phyloP scores from a whole-genome alignment of 2,888 invertebrate species.

The Drosophila tanythrix region DNA sequence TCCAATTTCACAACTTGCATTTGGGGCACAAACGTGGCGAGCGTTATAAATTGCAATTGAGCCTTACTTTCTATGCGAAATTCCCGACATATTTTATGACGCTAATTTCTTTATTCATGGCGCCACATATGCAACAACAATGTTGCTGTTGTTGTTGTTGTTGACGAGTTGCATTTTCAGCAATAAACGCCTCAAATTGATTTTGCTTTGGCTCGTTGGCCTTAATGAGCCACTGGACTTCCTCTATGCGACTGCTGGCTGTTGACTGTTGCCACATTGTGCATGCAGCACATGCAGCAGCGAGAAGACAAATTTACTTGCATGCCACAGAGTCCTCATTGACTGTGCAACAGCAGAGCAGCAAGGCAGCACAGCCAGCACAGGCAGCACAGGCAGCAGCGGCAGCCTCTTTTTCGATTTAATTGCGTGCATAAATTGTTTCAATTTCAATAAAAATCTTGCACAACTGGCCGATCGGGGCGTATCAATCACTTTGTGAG shows the following conservation, averaged over 20 bases:
- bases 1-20: slow-evolving; percentile 36
- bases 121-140: slow-evolving; percentile 35
- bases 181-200: slow-evolving; percentile 49
- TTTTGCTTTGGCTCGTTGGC: slow-evolving; percentile 29
- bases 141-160: slow-evolving; percentile 4
- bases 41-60: slow-evolving; percentile 46
- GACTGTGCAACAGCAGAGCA: slow-evolving; percentile 6
- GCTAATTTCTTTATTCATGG: slow-evolving; percentile 78
- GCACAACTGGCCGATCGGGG: slow-evolving; percentile 60
- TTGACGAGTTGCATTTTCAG: slow-evolving; percentile 38
- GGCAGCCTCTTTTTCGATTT: slow-evolving; percentile 51
- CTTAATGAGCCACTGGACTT: slow-evolving; percentile 51
- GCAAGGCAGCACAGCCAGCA: background rate
- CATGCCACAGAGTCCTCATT: slow-evolving; percentile 72
- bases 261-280: slow-evolving; percentile 45
- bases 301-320: slow-evolving; percentile 73
- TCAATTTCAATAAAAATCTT: slow-evolving; percentile 77
- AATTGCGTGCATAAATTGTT: slow-evolving; percentile 80
- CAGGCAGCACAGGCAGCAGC: background rate
- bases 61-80: slow-evolving; percentile 56
- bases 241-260: slow-evolving; percentile 7
- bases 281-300: slow-evolving; percentile 72
- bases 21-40: slow-evolving; percentile 46
- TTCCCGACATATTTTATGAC: slow-evolving; percentile 57
- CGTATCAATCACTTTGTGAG: slow-evolving; percentile 76